phyloP scores from a whole-genome alignment of 2,888 invertebrate species.

The Philereme vetulata region DNA sequence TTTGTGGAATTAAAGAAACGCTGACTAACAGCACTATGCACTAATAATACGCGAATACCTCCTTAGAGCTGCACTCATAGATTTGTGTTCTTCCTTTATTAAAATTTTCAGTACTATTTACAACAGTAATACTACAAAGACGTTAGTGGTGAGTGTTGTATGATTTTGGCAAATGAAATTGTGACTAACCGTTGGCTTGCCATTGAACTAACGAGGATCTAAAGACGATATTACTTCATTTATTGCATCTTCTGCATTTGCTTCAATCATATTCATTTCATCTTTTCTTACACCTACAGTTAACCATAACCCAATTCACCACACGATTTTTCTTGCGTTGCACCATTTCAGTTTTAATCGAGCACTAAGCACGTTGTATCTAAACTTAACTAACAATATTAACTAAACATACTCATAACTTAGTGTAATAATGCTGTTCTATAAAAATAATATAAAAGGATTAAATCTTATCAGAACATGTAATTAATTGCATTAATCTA shows the following conservation, averaged over 20 bases:
- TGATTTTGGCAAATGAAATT: slow-evolving; percentile 70
- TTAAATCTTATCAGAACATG: slow-evolving; percentile 3
- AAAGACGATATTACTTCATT: slow-evolving; percentile 26
- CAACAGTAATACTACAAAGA: slow-evolving; percentile 77
- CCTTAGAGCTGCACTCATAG: slow-evolving; percentile 71
- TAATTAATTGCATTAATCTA: slow-evolving; percentile 4
- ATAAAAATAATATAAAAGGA: slow-evolving; percentile 2
- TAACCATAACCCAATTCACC: slow-evolving; percentile 11
- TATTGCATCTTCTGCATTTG: slow-evolving; percentile 37
- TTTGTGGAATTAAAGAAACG: slow-evolving; percentile 57
- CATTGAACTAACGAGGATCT: slow-evolving; percentile 50
- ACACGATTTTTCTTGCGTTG: slow-evolving; percentile 27
- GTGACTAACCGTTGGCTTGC: slow-evolving; percentile 70
- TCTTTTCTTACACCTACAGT: slow-evolving; percentile 23
- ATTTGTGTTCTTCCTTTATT: slow-evolving; percentile 73
- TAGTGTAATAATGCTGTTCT: slow-evolving; percentile 1
- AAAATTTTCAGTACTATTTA: slow-evolving; percentile 72
- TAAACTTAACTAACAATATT: slow-evolving; percentile 26
- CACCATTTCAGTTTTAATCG: slow-evolving; percentile 29
- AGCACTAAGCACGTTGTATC: slow-evolving; percentile 39
- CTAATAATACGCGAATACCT: slow-evolving; percentile 63
- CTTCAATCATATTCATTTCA: slow-evolving; percentile 42
- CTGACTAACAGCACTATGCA: slow-evolving; percentile 82
- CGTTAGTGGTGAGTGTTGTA: slow-evolving; percentile 82
- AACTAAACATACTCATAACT: neutral